Conservation (phyloP, 2,113 vertebrate species). For the Tympanuchus pallidicinctus region DNA sequence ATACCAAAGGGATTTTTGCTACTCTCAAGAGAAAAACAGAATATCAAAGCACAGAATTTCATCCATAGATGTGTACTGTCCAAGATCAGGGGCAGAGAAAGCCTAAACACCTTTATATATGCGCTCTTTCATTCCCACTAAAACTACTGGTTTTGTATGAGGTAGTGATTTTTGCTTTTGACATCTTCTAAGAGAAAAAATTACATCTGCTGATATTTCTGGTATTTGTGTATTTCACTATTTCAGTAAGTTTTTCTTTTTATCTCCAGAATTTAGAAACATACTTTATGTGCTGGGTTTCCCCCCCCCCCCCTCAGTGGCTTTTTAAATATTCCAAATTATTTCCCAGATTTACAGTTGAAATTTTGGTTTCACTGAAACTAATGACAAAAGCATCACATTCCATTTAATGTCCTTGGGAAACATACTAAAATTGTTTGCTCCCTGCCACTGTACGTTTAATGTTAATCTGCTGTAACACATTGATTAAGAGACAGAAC, state of each 20-base stretch:
- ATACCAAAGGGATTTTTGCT: background rate
- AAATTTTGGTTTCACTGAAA: background rate
- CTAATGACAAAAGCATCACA: background rate
- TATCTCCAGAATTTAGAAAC: background rate
- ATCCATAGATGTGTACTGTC: background rate
- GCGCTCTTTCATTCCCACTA: background rate
- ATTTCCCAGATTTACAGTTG: background rate
- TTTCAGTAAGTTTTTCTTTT: background rate
- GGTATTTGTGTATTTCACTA: background rate
- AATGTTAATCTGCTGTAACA: background rate
- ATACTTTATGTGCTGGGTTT: background rate
- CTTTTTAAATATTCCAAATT: background rate
- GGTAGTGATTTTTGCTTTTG: background rate
- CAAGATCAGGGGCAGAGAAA: background rate
- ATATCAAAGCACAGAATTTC: background rate
- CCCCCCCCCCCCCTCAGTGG: no score
- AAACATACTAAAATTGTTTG: background rate
- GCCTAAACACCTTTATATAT: background rate
- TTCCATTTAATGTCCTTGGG: background rate
- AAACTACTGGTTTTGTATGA: background rate
- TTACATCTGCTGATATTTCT: background rate
- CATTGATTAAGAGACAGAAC: background rate
- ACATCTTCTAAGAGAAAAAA: background rate
- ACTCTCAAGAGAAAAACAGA: background rate
- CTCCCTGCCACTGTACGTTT: background rate